phyloP scores from a whole-genome alignment of 2,888 invertebrate species.

The Eristalis tenax region DNA sequence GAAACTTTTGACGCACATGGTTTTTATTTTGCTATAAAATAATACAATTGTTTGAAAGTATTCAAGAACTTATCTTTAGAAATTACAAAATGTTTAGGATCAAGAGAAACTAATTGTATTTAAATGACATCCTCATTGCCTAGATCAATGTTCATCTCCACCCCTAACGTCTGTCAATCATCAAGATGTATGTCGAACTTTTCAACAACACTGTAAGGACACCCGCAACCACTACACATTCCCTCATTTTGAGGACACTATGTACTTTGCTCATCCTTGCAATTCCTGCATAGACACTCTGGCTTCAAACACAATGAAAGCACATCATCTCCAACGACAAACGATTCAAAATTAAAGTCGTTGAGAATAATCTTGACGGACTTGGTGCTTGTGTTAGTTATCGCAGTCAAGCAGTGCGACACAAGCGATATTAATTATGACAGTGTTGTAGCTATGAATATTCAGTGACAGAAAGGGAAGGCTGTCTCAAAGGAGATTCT shows the following conservation, averaged over 20 bases:
- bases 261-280: conserved; percentile 30
- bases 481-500: not conserved
- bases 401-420: conserved; percentile 50
- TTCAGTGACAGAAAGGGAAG: not conserved
- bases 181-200: not conserved
- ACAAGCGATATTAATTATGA: conserved; percentile 61
- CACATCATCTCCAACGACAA: conserved; percentile 70
- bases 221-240: conserved; percentile 3
- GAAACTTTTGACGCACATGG: not conserved
- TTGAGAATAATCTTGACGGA: conserved; percentile 65
- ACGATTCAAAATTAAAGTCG: conserved; percentile 74
- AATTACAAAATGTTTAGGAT: not conserved
- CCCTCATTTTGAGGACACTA: conserved; percentile 25
- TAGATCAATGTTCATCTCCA: too few relatives aligned
- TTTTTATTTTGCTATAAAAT: not conserved
- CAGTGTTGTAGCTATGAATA: not conserved
- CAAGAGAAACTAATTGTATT: too few relatives aligned
- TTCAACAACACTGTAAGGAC: conserved; percentile 11
- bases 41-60: not conserved
- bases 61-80: not conserved
- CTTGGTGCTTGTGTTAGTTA: conserved; percentile 63
- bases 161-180: too few relatives aligned
- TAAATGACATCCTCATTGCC: too few relatives aligned
- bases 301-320: conserved; percentile 42
- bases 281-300: conserved; percentile 53